Percentiles rank a stretch among this genome's conserved stretches.
phyloP scores from a whole-genome alignment of 2,797 vertebrate genomes.

The Paedocypris micromegethes region DNA sequence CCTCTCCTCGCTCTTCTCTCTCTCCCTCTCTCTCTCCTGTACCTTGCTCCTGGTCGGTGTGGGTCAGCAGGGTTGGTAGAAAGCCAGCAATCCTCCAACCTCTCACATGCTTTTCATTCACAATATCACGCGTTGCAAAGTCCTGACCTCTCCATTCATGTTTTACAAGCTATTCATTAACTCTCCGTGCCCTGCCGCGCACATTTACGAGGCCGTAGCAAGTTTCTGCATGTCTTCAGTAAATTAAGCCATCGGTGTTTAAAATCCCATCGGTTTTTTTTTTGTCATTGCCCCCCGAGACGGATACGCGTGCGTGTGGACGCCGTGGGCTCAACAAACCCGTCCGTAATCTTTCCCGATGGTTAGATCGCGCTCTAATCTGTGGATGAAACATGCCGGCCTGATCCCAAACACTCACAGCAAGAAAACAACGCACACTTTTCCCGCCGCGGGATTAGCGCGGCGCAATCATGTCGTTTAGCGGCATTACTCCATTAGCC shows the following conservation, averaged over 20 bases:
- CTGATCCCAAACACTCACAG: background rate
- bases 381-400: too few relatives aligned
- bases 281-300: conserved; percentile 19
- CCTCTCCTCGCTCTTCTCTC: conserved; percentile 19
- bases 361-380: background rate
- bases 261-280: conserved; percentile 33
- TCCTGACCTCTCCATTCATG: conserved; percentile 66
- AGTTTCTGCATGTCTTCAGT: conserved; percentile 44
- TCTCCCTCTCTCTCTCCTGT: conserved; percentile 17
- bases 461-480: conserved; percentile 38
- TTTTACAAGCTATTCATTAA: conserved; percentile 71
- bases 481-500: conserved; percentile 40
- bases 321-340: conserved; percentile 9
- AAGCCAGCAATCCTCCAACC: conserved; percentile 49
- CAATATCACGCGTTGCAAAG: conserved; percentile 61
- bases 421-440: conserved; percentile 27
- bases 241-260: conserved; percentile 46
- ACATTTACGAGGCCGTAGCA: conserved; percentile 61
- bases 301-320: conserved; percentile 25
- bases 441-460: conserved; percentile 16
- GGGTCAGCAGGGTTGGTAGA: conserved; percentile 49
- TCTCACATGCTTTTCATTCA: conserved; percentile 70
- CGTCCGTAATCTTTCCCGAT: background rate
- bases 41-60: conserved; percentile 33
- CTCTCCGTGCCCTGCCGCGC: conserved; percentile 61